These are phyloP conservation scores for Druon quercuslanigerum DNA, from an alignment of 1,140 invertebrate species.

Conservation along the genomic window DNA sequence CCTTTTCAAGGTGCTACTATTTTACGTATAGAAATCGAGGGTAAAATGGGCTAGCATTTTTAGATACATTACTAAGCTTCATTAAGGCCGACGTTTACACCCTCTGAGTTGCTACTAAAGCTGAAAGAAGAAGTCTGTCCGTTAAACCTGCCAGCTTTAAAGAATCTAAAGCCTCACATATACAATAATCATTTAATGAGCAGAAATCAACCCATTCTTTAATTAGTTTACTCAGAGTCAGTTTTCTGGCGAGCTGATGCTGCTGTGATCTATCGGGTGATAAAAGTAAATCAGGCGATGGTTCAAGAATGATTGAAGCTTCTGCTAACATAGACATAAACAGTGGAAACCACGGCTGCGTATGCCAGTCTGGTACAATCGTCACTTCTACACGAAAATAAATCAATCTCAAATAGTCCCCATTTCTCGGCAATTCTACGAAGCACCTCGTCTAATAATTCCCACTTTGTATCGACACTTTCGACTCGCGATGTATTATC, in stretches of 20 bases:
- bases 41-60: too few species aligned
- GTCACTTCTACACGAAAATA: too few species aligned
- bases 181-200: background rate
- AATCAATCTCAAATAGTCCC: too few species aligned
- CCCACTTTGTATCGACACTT: too few species aligned
- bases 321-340: background rate
- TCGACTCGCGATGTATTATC: too few species aligned
- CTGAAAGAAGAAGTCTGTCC: background rate
- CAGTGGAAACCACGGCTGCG: slow-evolving; percentile 1
- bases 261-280: background rate
- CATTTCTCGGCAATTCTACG: too few species aligned
- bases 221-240: background rate
- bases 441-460: too few species aligned
- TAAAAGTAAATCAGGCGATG: background rate
- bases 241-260: background rate
- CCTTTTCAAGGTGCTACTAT: too few species aligned
- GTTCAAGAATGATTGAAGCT: too few species aligned
- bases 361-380: too few species aligned
- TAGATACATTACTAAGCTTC: background rate
- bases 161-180: background rate
- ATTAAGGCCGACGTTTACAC: background rate
- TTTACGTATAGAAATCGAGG: too few species aligned
- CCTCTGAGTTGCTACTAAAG: background rate
- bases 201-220: background rate
- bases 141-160: background rate